A percentile compares a stretch with the other conserved stretches of the same genome.
phyloP scores from a whole-genome alignment of 2,888 invertebrate species.

The Macrophya annulata region DNA sequence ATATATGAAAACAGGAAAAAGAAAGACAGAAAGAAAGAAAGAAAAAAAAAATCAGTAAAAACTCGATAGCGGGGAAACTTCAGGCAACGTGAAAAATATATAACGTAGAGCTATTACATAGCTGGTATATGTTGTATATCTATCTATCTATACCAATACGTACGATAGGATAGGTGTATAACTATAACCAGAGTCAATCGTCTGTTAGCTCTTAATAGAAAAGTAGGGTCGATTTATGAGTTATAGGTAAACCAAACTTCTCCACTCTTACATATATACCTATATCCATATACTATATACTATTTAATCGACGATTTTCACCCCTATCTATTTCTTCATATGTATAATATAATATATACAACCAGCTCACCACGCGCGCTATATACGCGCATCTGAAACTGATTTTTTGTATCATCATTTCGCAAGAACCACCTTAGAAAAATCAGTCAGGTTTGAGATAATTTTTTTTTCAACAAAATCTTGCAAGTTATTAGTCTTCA shows the following conservation, averaged over 20 bases:
- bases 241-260: constrained; percentile 76
- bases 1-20: neutral
- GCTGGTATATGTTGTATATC: constrained; percentile 42
- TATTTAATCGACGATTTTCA: neutral
- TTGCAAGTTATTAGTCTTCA: too few species aligned
- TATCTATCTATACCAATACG: constrained; percentile 47
- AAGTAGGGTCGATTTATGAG: constrained; percentile 79
- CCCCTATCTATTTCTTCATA: neutral
- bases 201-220: constrained; percentile 78
- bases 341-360: too few species aligned
- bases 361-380: too few species aligned
- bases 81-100: neutral
- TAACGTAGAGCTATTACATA: neutral
- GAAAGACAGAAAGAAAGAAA: neutral
- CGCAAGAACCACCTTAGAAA: too few species aligned
- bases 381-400: too few species aligned
- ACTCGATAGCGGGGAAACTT: too few species aligned
- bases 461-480: too few species aligned
- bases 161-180: neutral
- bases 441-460: too few species aligned
- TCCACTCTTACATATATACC: neutral
- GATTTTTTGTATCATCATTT: too few species aligned
- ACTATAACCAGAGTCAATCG: constrained; percentile 73
- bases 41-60: neutral
- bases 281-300: neutral